These are phyloP conservation scores for Oryzias javanicus DNA, from an alignment of 2,113 vertebrate genomes.

Conservation along the genomic window DNA sequence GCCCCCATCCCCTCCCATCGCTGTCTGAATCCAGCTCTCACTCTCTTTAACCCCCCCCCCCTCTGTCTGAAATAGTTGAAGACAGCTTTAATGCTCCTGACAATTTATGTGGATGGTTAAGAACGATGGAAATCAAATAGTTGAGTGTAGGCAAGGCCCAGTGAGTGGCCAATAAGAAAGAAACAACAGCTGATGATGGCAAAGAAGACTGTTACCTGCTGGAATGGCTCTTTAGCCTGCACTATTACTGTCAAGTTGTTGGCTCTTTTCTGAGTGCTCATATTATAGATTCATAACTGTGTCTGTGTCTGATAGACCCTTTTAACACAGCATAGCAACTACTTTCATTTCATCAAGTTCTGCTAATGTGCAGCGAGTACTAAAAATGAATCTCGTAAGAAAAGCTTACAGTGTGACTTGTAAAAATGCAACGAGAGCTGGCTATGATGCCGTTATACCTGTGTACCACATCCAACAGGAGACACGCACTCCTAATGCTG, in stretches of 20 bases:
- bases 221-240: conserved; percentile 62
- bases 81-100: conserved; percentile 81
- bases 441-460: conserved; percentile 4
- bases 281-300: conserved; percentile 70
- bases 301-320: conserved; percentile 55
- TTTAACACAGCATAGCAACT: conserved; percentile 60
- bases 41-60: conserved; percentile 37
- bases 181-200: conserved; percentile 75
- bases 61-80: conserved; percentile 66
- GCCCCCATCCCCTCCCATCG: conserved; percentile 59
- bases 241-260: conserved; percentile 67
- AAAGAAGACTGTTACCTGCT: conserved; percentile 72
- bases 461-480: neutral
- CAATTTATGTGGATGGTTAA: conserved; percentile 79
- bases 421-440: conserved; percentile 36
- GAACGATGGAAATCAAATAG: conserved; percentile 79
- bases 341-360: conserved; percentile 63
- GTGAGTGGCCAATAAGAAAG: conserved; percentile 76
- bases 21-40: conserved; percentile 61
- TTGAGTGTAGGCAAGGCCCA: conserved; percentile 75
- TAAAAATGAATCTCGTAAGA: conserved; percentile 54
- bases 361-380: conserved; percentile 53
- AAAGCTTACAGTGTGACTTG: conserved; percentile 26
- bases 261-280: conserved; percentile 62
- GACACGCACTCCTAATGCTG: too few relatives aligned